phyloP scores from a whole-genome alignment of 2,888 invertebrate genomes.

The Carterocephalus palaemon region DNA sequence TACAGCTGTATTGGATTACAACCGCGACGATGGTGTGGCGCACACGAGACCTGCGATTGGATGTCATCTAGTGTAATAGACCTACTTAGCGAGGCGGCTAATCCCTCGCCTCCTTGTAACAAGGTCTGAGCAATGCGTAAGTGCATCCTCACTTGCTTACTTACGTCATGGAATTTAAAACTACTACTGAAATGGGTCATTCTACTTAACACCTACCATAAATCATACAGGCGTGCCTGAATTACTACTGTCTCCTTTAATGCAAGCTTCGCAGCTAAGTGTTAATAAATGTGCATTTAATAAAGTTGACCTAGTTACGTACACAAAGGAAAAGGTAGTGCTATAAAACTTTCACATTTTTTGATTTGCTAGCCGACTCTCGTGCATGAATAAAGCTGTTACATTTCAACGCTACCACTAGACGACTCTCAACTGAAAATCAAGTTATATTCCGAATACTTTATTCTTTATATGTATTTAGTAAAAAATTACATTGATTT shows the following conservation, averaged over 20 bases:
- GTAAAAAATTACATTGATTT: constrained; percentile 74
- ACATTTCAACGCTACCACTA: constrained; percentile 5
- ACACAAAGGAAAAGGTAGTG: constrained; percentile 23
- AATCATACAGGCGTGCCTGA: too few relatives aligned
- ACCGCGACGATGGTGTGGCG: constrained; percentile 22
- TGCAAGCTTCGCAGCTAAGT: constrained; percentile 5
- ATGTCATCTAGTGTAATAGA: constrained; percentile 22
- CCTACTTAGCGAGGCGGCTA: constrained; percentile 13
- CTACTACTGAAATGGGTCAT: too few relatives aligned
- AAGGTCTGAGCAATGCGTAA: not conserved
- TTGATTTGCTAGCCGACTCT: constrained; percentile 14
- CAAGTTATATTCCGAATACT: constrained; percentile 59
- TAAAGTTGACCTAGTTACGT: constrained; percentile 21
- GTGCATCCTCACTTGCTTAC: constrained; percentile 2
- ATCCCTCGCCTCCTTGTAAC: constrained; percentile 17
- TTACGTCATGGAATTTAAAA: too few relatives aligned
- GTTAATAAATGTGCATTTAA: constrained; percentile 14
- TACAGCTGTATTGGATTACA: constrained; percentile 8
- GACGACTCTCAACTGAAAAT: constrained; percentile 42
- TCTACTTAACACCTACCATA: too few relatives aligned
- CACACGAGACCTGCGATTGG: constrained; percentile 9
- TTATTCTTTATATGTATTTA: constrained; percentile 71
- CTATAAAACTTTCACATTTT: constrained; percentile 24
- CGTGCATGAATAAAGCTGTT: constrained; percentile 15
- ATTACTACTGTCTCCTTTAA: too few relatives aligned